A percentile compares a stretch with the other conserved stretches of the same genome.
Evolutionary conservation across 1,140 invertebrate genomes (phyloP).

Genomic region (Bilobella aurantiaca): DNA sequence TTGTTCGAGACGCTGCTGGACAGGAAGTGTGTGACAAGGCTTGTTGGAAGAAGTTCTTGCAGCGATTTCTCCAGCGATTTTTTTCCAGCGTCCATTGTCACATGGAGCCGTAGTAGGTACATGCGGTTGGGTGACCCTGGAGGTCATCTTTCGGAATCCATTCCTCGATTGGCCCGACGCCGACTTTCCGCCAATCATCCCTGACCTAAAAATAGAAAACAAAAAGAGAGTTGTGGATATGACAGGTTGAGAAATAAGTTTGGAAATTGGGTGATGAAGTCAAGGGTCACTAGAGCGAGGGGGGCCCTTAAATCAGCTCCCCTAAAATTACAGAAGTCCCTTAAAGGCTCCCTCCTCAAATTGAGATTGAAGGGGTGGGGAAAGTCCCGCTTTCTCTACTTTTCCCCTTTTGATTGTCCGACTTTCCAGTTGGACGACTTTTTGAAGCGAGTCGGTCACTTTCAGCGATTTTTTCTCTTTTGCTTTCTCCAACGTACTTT

Average conservation of each 20-base stretch:
- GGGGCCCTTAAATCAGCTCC: no score
- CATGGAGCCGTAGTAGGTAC: conserved; percentile 23
- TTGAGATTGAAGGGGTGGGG: not conserved
- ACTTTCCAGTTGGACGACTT: not conserved
- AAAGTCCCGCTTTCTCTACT: not conserved
- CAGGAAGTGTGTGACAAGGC: no score
- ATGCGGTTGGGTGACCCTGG: conserved; percentile 39
- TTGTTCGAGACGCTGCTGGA: no score
- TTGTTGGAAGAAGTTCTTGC: no score
- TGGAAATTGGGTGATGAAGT: not conserved
- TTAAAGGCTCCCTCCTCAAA: not conserved
- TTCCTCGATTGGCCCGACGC: conserved; percentile 45
- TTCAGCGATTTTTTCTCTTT: not conserved
- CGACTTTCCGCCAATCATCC: conserved; percentile 22
- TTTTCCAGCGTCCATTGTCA: not conserved
- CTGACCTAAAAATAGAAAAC: conserved; percentile 22
- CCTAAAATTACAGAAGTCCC: no score
- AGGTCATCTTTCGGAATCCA: conserved; percentile 50
- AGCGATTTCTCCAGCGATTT: no score
- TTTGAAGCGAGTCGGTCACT: not conserved
- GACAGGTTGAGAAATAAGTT: not conserved
- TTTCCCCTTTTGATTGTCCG: not conserved
- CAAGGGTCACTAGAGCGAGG: not conserved
- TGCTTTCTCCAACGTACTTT: no score
- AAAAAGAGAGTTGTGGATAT: not conserved